Evolutionary conservation across 2,113 vertebrate species (phyloP).

Genomic region (Mormyrus iriodes): DNA sequence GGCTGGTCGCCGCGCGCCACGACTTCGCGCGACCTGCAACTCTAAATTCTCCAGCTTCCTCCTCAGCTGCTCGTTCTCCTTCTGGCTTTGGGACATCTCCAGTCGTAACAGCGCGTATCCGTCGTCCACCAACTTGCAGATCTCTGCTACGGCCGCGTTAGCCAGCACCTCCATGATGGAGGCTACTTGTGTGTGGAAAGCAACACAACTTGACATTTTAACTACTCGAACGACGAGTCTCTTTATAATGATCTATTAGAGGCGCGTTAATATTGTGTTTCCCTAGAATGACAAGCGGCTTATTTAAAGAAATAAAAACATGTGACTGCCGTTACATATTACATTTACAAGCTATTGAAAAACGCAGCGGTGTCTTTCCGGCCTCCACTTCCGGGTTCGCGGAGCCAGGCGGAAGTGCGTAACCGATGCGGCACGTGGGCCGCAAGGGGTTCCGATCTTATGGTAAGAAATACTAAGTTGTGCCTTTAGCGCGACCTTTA

Average conservation of each 20-base stretch:
- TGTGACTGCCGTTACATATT: not conserved
- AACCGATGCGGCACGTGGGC: not conserved
- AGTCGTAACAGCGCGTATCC: slow-evolving; percentile 59
- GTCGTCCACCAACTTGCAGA: slow-evolving; percentile 64
- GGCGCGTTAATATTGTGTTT: not conserved
- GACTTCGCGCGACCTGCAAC: slow-evolving; percentile 55
- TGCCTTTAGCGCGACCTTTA: not conserved
- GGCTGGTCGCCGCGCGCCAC: not conserved
- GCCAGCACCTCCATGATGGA: slow-evolving; percentile 70
- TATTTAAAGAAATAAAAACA: not conserved
- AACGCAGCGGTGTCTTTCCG: not conserved
- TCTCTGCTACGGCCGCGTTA: slow-evolving; percentile 63
- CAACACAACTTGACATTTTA: slow-evolving; percentile 52
- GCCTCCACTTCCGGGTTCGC: not conserved
- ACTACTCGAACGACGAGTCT: not conserved
- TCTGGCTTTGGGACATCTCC: slow-evolving; percentile 60
- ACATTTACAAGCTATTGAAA: not conserved
- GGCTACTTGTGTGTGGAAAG: slow-evolving; percentile 65
- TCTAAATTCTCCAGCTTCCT: slow-evolving; percentile 60
- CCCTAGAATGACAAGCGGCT: not conserved
- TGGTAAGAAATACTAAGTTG: not conserved
- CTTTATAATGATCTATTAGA: not conserved
- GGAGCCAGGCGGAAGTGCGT: not conserved
- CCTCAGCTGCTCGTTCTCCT: slow-evolving; percentile 59
- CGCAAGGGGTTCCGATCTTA: not conserved